phyloP scores from a whole-genome alignment of 2,888 invertebrate species.

The Punctoribates punctum region DNA sequence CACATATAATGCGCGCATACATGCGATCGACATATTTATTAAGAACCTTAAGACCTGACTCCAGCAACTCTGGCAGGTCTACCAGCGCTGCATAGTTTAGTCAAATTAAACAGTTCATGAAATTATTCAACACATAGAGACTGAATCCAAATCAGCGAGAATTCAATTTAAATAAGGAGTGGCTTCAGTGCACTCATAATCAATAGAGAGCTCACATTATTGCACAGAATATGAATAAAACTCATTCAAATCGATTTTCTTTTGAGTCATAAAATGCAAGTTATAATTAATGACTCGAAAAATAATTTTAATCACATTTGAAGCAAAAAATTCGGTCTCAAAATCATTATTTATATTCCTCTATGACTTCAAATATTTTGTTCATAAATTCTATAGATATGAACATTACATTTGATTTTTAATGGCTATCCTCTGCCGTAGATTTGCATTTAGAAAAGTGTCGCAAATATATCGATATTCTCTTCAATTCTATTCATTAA shows the following conservation, averaged over 20 bases:
- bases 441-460: too few species aligned
- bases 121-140: conserved; percentile 26
- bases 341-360: too few species aligned
- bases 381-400: too few species aligned
- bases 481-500: too few species aligned
- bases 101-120: conserved; percentile 9
- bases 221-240: neutral
- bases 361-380: too few species aligned
- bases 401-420: too few species aligned
- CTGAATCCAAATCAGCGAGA: neutral
- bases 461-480: too few species aligned
- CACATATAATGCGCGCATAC: neutral
- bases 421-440: too few species aligned
- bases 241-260: conserved; percentile 13
- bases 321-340: too few species aligned
- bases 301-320: conserved; percentile 22
- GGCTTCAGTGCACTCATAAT: too few species aligned
- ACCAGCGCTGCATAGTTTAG: neutral
- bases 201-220: neutral
- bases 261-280: conserved; percentile 9
- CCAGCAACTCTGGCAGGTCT: too few species aligned
- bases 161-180: conserved; percentile 31
- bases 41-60: neutral
- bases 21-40: conserved; percentile 1
- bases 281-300: conserved; percentile 22